Base-by-base conservation (phyloP, 2,797 vertebrate species). In the Antennarius maculatus region DNA sequence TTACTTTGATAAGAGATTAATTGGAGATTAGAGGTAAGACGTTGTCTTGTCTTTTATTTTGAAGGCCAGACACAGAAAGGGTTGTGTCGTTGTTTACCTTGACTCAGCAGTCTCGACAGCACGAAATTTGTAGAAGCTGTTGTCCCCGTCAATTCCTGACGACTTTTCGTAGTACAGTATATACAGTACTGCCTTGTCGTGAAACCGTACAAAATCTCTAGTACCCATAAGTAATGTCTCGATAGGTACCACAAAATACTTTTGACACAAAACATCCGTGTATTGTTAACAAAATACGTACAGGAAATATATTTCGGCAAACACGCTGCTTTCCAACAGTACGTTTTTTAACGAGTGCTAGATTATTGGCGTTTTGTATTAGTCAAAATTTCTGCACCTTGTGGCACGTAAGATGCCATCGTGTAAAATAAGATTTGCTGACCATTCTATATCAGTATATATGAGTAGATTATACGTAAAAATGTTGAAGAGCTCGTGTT, bases 21-120 rank as follows among this genome's bases (percentile, higher is more conserved):
- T 23, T 23, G 2, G 23, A 2, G 4, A 0, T 12, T 4, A 0
- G 15, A 5, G 5, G 1, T 0, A 4, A 42, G 55, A 17, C 3
- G 2, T 2, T 43, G 3, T 1, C 1, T 1, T 0, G 2, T 10
- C 17, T 64, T 72, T 81, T 76, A 75, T 74, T 83, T 59, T 86
- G 85, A 85, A 87, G 55, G 55, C 37, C 5, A 0, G 14, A 18
- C 41, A 41, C 57, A 5, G 41, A 37, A 15, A 42, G 14, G 39
- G 10, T 64, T 0, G 50, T 42, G 41, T 41, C 10, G 39, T 7
- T 12, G 34, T 61, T 18, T 56, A 41, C 1, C 41, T 79, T 72
- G 68, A 76, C 50, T 0, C 23, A 45, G 23, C 31, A 10, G 11
- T 18, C 17, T 7, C 1, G 47, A 23, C 2, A 23, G 23, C 23